Evolutionary conservation across 2,797 vertebrate genomes (phyloP).

Genomic region (Malurus splendens): DNA sequence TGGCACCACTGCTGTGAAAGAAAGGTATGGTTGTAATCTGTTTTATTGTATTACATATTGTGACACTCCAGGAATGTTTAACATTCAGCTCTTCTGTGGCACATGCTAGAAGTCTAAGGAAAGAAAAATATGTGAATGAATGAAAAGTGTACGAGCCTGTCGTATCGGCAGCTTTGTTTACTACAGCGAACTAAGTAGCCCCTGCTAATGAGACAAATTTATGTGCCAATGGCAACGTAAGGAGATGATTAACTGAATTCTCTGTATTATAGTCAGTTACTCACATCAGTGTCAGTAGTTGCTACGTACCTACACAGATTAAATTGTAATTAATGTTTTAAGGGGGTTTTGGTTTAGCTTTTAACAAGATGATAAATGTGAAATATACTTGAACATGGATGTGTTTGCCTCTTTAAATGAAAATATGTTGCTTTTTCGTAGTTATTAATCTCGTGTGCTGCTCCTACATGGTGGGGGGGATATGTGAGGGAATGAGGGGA

Average conservation of each 20-base stretch:
- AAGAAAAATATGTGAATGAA: slow-evolving; percentile 66
- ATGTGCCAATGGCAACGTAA: slow-evolving; percentile 49
- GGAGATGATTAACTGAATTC: slow-evolving; percentile 55
- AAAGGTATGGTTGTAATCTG: slow-evolving; percentile 86
- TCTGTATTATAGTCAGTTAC: slow-evolving; percentile 30
- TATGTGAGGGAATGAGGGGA: not conserved
- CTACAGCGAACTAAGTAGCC: slow-evolving; percentile 61
- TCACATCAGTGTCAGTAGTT: slow-evolving; percentile 35
- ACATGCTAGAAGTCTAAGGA: slow-evolving; percentile 55
- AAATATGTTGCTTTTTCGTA: not conserved
- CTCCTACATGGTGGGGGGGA: not conserved
- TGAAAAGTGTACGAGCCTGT: slow-evolving; percentile 45
- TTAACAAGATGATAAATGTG: not conserved
- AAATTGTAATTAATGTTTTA: slow-evolving; percentile 9
- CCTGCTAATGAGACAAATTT: slow-evolving; percentile 65
- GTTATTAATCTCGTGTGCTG: not conserved
- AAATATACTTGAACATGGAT: not conserved
- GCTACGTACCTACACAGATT: slow-evolving; percentile 5
- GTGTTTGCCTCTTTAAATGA: slow-evolving; percentile 39
- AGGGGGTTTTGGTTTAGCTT: not conserved
- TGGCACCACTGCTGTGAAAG: slow-evolving; percentile 89
- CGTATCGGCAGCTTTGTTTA: slow-evolving; percentile 65
- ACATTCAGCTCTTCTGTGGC: slow-evolving; percentile 55
- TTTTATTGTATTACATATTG: slow-evolving; percentile 78
- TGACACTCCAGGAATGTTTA: slow-evolving; percentile 75